Conservation (phyloP, 2,113 vertebrate species). For the Sander lucioperca region DNA sequence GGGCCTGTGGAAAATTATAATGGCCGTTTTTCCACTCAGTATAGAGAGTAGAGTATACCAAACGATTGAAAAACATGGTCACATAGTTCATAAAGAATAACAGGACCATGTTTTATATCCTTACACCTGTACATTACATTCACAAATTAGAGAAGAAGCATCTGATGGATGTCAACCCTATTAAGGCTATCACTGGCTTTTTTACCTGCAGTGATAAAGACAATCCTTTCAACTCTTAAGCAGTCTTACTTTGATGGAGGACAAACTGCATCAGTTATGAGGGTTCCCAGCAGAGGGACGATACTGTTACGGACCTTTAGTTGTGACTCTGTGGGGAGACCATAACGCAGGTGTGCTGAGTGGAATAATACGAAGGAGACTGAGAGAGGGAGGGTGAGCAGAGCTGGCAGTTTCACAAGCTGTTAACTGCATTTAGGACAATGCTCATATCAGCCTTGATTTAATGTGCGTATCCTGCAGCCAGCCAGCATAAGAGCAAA, state of each 20-base stretch:
- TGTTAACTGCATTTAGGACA: conserved; percentile 53
- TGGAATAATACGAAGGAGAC: background rate
- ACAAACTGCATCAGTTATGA: conserved; percentile 46
- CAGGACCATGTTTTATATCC: background rate
- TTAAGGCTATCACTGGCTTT: conserved; percentile 8
- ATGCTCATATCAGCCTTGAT: conserved; percentile 51
- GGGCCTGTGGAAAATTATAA: background rate
- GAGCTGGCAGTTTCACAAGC: conserved; percentile 52
- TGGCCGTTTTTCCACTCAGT: no score
- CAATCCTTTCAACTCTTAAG: conserved; percentile 60
- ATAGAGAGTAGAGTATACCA: no score
- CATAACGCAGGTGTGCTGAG: conserved; percentile 32
- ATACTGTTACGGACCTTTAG: conserved; percentile 28
- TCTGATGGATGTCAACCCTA: no score
- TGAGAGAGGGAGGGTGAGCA: background rate
- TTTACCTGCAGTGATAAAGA: conserved; percentile 60
- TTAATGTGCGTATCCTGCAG: conserved; percentile 39
- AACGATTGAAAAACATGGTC: background rate
- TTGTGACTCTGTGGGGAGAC: conserved; percentile 43
- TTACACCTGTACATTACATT: no score
- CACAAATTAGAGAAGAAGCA: no score
- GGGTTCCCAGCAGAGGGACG: conserved; percentile 40
- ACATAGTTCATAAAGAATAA: background rate
- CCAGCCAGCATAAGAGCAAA: conserved; percentile 33
- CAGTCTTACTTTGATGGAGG: conserved; percentile 55